Conservation (phyloP, 2,888 invertebrate genomes). For the Urechis unicinctus region DNA sequence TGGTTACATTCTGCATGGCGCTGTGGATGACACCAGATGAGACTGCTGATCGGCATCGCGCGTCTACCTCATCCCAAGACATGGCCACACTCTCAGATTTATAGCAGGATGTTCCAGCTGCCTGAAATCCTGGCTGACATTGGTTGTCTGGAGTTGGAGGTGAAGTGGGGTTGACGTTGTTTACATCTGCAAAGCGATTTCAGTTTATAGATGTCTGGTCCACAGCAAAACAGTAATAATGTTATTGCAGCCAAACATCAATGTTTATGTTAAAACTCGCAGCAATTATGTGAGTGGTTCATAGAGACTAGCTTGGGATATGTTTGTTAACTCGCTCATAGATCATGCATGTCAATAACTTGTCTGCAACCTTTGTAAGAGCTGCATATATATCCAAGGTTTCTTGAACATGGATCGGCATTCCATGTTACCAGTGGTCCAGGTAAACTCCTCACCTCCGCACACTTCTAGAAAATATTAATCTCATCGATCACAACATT, state of each 20-base stretch:
- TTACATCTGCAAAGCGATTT: background rate
- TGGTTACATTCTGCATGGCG: constrained; percentile 10
- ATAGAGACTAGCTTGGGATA: too few species aligned
- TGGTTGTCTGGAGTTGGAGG: background rate
- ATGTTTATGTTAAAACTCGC: too few species aligned
- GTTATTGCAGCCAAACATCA: too few species aligned
- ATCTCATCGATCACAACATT: too few species aligned
- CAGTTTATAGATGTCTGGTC: too few species aligned
- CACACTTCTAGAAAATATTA: too few species aligned
- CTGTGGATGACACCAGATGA: constrained; percentile 6
- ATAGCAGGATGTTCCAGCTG: constrained; percentile 4
- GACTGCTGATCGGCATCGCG: constrained; percentile 6
- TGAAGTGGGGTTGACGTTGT: constrained; percentile 8
- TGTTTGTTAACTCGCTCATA: too few species aligned
- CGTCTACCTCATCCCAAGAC: background rate
- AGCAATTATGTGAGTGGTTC: too few species aligned
- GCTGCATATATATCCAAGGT: constrained; percentile 14
- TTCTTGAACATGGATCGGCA: constrained; percentile 3
- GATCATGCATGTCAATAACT: too few species aligned
- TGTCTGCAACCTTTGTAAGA: constrained; percentile 13
- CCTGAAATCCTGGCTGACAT: background rate
- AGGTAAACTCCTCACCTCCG: constrained; percentile 5
- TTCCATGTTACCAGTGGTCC: constrained; percentile 12
- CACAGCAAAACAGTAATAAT: too few species aligned
- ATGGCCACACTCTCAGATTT: background rate